These are phyloP conservation scores for Entomyzon cyanotis DNA, from an alignment of 2,113 vertebrate genomes.

Conservation along the genomic window DNA sequence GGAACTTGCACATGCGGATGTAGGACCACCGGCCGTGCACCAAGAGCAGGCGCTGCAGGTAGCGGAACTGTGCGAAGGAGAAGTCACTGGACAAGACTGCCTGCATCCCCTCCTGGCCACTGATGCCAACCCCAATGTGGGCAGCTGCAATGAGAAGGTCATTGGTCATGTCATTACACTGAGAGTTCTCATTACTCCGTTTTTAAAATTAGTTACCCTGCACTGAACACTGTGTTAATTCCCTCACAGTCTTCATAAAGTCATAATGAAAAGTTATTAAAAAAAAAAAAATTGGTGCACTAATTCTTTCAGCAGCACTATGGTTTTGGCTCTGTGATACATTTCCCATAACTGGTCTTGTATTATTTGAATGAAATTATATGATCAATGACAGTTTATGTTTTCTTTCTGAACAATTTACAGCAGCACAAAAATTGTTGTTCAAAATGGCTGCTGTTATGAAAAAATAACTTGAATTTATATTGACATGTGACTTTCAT, in stretches of 20 bases:
- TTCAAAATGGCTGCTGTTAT: not conserved
- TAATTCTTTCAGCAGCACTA: not conserved
- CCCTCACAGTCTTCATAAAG: not conserved
- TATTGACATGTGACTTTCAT: not conserved
- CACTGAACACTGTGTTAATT: not conserved
- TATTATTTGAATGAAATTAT: not conserved
- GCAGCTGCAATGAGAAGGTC: constrained; percentile 78
- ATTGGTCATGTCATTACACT: rapidly evolving
- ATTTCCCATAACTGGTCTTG: not conserved
- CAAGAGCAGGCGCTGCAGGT: constrained; percentile 91
- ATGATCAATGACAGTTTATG: not conserved
- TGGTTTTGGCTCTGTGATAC: not conserved
- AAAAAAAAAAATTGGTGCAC: not conserved
- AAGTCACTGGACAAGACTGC: constrained; percentile 91
- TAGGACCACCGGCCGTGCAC: constrained; percentile 97
- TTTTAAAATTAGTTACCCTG: not conserved
- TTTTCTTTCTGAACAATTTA: not conserved
- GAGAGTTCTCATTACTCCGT: not conserved
- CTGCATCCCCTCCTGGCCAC: constrained; percentile 94
- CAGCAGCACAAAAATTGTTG: not conserved
- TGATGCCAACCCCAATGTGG: constrained; percentile 93
- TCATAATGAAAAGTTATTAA: not conserved
- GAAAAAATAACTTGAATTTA: not conserved
- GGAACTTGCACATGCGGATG: constrained; percentile 94
- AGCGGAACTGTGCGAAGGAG: constrained; percentile 91